These are phyloP conservation scores for Hippopotamus amphibius DNA, from an alignment of 2,113 vertebrate species.

Conservation along the genomic window DNA sequence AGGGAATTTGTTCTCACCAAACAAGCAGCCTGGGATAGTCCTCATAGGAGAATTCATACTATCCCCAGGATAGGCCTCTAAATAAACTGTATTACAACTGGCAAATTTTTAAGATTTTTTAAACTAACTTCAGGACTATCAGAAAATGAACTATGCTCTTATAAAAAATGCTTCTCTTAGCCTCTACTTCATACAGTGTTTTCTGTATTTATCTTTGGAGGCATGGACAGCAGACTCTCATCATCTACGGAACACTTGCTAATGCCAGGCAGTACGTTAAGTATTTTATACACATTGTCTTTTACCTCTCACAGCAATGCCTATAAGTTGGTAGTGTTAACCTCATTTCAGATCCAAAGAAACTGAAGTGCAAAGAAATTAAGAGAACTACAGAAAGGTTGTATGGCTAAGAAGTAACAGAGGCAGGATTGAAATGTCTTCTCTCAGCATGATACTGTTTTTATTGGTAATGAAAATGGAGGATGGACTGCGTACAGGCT, in stretches of 20 bases:
- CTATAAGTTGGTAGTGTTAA: background rate
- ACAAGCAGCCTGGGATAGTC: background rate
- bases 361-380: background rate
- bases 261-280: background rate
- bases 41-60: background rate
- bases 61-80: background rate
- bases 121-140: background rate
- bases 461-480: background rate
- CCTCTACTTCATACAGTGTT: background rate
- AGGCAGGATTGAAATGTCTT: background rate
- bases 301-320: background rate
- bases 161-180: background rate
- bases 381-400: background rate
- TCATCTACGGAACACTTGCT: background rate
- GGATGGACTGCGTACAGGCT: background rate
- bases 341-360: background rate
- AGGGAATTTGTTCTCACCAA: slow-evolving; percentile 19
- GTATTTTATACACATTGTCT: background rate
- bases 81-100: background rate
- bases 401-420: background rate
- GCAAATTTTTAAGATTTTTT: slow-evolving; percentile 42
- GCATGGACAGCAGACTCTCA: background rate
- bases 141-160: background rate
- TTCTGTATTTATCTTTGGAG: background rate
- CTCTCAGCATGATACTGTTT: background rate